Percentiles rank a stretch among this genome's conserved stretches.
Conservation (phyloP, 2,113 vertebrate species). For the pig (Sus scrofa) region DNA sequence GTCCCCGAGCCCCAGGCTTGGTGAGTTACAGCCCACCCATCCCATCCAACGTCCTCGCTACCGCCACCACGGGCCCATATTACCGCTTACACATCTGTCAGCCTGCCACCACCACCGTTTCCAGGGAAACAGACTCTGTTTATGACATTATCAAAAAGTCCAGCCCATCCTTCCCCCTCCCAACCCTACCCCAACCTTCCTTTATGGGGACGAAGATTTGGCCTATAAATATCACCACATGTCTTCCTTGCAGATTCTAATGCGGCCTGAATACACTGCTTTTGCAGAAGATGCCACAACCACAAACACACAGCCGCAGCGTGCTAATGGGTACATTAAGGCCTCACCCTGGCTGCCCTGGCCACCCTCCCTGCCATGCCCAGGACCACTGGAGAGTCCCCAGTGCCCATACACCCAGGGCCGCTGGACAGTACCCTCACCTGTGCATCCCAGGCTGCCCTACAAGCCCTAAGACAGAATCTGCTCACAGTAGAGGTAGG, state of each 20-base stretch:
- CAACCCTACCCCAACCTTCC: background rate
- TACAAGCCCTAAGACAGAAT: background rate
- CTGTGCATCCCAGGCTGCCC: no score
- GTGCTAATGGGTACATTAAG: background rate
- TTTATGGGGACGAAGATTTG: conserved; percentile 44
- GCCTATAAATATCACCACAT: conserved; percentile 64
- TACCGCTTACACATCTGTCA: conserved; percentile 45
- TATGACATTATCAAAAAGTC: conserved; percentile 75
- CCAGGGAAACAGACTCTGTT: conserved; percentile 73
- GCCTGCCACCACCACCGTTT: conserved; percentile 53
- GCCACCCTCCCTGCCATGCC: background rate
- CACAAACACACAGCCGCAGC: rapidly evolving
- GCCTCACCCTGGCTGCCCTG: background rate
- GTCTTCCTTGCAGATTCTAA: conserved; percentile 51
- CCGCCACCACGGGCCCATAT: conserved; percentile 40
- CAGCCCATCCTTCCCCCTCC: background rate
- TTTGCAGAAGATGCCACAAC: rapidly evolving
- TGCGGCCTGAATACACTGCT: background rate
- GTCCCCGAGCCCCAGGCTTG: conserved; percentile 18
- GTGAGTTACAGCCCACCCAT: conserved; percentile 64
- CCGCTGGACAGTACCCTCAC: no score
- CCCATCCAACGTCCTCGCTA: background rate
- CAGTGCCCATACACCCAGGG: background rate
- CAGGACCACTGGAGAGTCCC: background rate
- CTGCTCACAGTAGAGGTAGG: rapidly evolving